phyloP scores from a whole-genome alignment of 1,140 invertebrate genomes.

The Aphaenogaster ashmeadi region DNA sequence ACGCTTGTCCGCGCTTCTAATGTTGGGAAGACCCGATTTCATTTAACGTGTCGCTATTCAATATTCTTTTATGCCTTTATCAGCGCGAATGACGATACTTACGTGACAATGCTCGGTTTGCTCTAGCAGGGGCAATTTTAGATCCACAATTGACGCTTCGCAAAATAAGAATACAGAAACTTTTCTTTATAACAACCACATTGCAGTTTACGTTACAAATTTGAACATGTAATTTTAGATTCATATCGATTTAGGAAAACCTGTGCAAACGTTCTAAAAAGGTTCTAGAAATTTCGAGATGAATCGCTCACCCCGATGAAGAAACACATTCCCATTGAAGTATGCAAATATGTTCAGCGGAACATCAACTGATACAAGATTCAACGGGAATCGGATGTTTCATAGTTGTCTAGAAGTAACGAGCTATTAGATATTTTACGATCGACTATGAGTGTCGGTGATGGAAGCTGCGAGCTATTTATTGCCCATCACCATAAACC shows the following conservation, averaged over 20 bases:
- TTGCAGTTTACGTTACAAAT: background rate
- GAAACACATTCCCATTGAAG: background rate
- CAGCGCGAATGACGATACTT: background rate
- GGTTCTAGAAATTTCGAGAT: background rate
- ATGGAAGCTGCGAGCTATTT: background rate
- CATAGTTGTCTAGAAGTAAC: background rate
- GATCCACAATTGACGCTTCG: background rate
- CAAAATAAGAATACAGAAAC: background rate
- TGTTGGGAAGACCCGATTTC: background rate
- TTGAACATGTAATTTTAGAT: background rate
- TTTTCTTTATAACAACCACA: background rate
- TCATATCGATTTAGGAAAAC: background rate
- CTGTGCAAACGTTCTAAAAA: no score
- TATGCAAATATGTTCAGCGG: background rate
- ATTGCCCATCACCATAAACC: background rate
- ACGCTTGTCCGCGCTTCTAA: background rate
- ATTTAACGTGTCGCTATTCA: background rate
- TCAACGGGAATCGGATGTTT: background rate
- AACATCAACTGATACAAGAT: background rate
- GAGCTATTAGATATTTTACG: background rate
- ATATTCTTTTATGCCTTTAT: background rate
- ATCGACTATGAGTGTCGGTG: background rate
- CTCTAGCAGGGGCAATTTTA: background rate
- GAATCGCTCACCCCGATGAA: background rate
- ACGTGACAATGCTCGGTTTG: background rate